phyloP scores from a whole-genome alignment of 2,888 invertebrate genomes.

The Mallateleia sp. region DNA sequence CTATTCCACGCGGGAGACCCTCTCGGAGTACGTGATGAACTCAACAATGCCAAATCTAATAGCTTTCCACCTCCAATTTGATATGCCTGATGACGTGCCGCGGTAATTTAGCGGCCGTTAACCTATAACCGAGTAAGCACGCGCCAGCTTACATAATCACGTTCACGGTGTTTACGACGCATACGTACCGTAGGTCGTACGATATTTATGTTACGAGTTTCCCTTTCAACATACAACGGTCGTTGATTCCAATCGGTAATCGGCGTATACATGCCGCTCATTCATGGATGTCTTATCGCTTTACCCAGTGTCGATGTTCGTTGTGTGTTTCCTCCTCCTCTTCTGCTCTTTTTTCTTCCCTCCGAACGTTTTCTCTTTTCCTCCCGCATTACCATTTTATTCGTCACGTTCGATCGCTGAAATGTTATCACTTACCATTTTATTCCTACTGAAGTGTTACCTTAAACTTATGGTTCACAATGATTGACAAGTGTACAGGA shows the following conservation, averaged over 20 bases:
- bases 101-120: slow-evolving; percentile 67
- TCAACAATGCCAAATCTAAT: slow-evolving; percentile 66
- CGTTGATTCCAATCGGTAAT: slow-evolving; percentile 84
- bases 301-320: slow-evolving; percentile 76
- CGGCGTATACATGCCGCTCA: slow-evolving; percentile 80
- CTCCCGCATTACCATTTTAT: slow-evolving; percentile 41
- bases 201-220: slow-evolving; percentile 83
- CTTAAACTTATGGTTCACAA: too few species aligned
- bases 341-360: slow-evolving; percentile 18
- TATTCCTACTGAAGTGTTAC: too few species aligned
- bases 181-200: slow-evolving; percentile 71
- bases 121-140: slow-evolving; percentile 69
- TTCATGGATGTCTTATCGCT: slow-evolving; percentile 84
- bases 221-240: slow-evolving; percentile 83
- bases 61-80: slow-evolving; percentile 62
- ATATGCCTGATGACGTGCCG: slow-evolving; percentile 64
- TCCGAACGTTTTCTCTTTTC: slow-evolving; percentile 25
- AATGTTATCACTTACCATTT: slow-evolving; percentile 27
- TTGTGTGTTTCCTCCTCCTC: slow-evolving; percentile 34
- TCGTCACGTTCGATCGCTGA: slow-evolving; percentile 46
- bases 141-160: slow-evolving; percentile 72
- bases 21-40: slow-evolving; percentile 43
- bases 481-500: too few species aligned
- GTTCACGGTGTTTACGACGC: slow-evolving; percentile 72
- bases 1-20: slow-evolving; percentile 25